Evolutionary conservation across 2,113 vertebrate species (phyloP), one percentile per base, ranked within the genome.

Genomic region (Callaeas wilsoni): DNA sequence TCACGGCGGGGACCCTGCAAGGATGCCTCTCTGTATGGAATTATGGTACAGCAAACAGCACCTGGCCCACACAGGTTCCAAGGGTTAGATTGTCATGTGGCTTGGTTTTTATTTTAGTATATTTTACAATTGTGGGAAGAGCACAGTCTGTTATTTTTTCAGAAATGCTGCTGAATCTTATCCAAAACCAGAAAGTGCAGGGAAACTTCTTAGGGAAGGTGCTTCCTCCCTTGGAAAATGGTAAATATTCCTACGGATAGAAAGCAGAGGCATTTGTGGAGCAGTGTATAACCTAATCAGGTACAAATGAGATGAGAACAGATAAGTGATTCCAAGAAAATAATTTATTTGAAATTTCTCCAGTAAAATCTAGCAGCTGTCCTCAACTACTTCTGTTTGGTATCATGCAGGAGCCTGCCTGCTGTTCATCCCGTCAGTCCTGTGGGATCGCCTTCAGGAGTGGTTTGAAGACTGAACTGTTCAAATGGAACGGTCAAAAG

Each of bases 161-260:
- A 57, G 50, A 90, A 88, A 27, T 39, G 8, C 16, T 47, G 12
- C 27, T 79, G 23, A 74, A 17, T 26, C 9, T 56, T 53, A 27
- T 7, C 8, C 25, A n/a, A 1, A 2, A 78, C 35, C 3, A 47
- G 52, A 30, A 75, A 56, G 53, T 13, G 6, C 0, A 0, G 35
- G 17, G 33, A 68, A 46, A 29, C 23, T 63, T 84, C 7, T 41
- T 69, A 19, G 8, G 26, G 65, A 81, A 76, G 29, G 19, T 47
- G 44, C 30, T 82, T 47, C 47, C 3, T 19, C 23, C 26, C 39
- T 86, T 63, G 83, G 16, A 3, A 44, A 87, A 22, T 32, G 13
- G 7, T 76, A 74, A 37, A 33, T 8, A 0, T 16, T 81, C 19
- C 37, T 39, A 0, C 37, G 47, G 52, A 16, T 63, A 29, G 2